Base-by-base conservation (phyloP, 30 jellyfish, hydroid and myxozoan species). In the Catostylus mosaicus region DNA sequence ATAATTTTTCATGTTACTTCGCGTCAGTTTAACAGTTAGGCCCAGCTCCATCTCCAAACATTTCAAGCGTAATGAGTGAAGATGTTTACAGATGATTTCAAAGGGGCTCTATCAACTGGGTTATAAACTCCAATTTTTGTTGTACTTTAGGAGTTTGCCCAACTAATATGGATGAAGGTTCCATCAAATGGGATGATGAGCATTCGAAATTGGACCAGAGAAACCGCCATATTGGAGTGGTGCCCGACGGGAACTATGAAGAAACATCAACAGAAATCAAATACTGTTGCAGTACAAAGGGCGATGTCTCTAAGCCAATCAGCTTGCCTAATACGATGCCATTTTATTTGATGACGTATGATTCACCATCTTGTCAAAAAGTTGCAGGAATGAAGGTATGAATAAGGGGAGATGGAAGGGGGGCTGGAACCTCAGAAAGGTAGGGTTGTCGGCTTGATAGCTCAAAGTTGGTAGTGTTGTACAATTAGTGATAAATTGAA, bases 371-470 rank as follows among this genome's bases (percentile, higher is more conserved):
- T 10, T 93, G 99, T 71, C 99, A 93, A 68, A 83, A 88, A 30
- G 99, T 93, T 27, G 97, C 99, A 6, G 99, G 99, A 48, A 88
- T 92, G 66, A 88, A 90, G 94, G 99, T 93, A 67, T 16, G 85
- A 8, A 1, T 46, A 46, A 46, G n/a, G n/a, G n/a, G n/a, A n/a
- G n/a, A n/a, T n/a, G n/a, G n/a, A n/a, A n/a, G n/a, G n/a, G n/a
- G n/a, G n/a, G n/a, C n/a, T n/a, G n/a, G n/a, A n/a, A n/a, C n/a
- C n/a, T n/a, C n/a, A n/a, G n/a, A n/a, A n/a, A n/a, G n/a, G n/a
- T n/a, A n/a, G n/a, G n/a, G n/a, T n/a, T n/a, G n/a, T n/a, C n/a
- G n/a, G n/a, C n/a, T n/a, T n/a, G n/a, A n/a, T n/a, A n/a, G n/a
- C n/a, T n/a, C n/a, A n/a, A n/a, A n/a, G n/a, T n/a, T n/a, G n/a